Evolutionary conservation across 2,113 vertebrate genomes (phyloP), one percentile per base, ranked within the genome.

Genomic region (Thunnus thynnus): DNA sequence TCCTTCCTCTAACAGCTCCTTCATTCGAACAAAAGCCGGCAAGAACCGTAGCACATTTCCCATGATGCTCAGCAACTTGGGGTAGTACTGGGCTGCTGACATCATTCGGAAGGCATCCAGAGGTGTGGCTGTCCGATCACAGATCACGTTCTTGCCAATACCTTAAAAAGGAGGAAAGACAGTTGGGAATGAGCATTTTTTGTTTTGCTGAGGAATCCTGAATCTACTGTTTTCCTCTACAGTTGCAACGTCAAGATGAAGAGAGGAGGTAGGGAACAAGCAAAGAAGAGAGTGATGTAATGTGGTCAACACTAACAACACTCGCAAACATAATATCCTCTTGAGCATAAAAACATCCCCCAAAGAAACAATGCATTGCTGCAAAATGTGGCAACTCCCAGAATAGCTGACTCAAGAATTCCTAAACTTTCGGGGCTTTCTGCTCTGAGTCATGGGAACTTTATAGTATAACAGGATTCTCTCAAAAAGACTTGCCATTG

Each of bases 41-140:
- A 99, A 92, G 94, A 99, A 99, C 65, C 98, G 97, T 57, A 99
- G 77, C 46, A 99, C 98, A 0, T 99, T 99, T 72, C 98, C 98
- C 98, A 99, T 98, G 88, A 99, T 97, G 94, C 98, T 99, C 95
- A 99, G 97, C 87, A 99, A 94, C 91, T 99, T 99, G 8, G 98
- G 98, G 92, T 99, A 99, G 84, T 99, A 99, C 90, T 99, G 98
- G 16, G 98, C 98, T 0, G 98, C 98, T 0, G 97, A 98, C 98
- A 98, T 99, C 98, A 99, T 99, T 69, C 96, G 93, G 78, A 99
- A 99, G 88, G 98, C 98, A 51, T 99, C 98, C 88, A 99, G 91
- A 0, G 98, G 98, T 0, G 98, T 99, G 0, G 98, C 98, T 0
- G 98, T 98, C 64, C 98, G 95, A 93, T 99, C 98, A 16, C 98